Conservation (phyloP, 2,113 vertebrate genomes). For the Helogale parvula region DNA sequence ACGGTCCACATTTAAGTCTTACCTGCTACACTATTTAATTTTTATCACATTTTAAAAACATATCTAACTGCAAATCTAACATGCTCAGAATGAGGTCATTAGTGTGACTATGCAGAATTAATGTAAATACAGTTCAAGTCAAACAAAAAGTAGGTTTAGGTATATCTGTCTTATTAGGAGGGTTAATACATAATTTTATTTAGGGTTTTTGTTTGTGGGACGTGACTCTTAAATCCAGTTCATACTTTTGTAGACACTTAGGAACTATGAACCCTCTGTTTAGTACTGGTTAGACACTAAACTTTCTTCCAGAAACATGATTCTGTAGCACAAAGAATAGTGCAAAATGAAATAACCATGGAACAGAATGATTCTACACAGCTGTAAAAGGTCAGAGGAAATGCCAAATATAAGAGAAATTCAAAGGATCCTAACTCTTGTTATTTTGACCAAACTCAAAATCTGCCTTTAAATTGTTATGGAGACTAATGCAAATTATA, state of each 20-base stretch:
- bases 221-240: not conserved
- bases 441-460: conserved; percentile 48
- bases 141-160: not conserved
- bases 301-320: not conserved
- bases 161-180: not conserved
- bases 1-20: not conserved
- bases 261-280: not conserved
- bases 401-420: conserved; percentile 61
- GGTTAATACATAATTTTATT: not conserved
- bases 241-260: not conserved
- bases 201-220: not conserved
- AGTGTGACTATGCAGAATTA: not conserved
- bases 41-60: not conserved
- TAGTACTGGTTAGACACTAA: not conserved
- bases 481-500: conserved; percentile 48
- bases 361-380: not conserved
- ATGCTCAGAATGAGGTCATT: not conserved
- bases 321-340: not conserved
- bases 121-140: not conserved
- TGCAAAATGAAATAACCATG: not conserved
- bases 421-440: not conserved
- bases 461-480: conserved; percentile 29
- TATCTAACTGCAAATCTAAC: not conserved
- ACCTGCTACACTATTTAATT: not conserved
- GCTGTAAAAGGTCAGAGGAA: conserved; percentile 70